Conservation (phyloP, 2,113 vertebrate genomes). For the Aspiorhynchus laticeps region DNA sequence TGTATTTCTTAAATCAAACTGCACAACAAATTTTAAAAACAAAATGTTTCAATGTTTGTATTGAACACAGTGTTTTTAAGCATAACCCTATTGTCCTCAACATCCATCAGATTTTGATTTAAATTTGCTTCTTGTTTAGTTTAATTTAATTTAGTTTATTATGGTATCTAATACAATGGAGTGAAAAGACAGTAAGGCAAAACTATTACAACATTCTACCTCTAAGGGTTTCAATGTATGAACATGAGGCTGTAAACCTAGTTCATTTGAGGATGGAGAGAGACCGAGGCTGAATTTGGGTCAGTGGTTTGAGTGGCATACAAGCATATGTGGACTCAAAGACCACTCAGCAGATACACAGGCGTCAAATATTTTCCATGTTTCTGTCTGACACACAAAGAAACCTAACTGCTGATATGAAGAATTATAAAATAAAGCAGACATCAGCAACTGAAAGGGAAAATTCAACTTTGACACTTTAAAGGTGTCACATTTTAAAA, state of each 20-base stretch:
- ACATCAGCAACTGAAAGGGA: not conserved
- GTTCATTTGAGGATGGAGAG: not conserved
- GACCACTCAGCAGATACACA: not conserved
- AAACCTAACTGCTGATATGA: not conserved
- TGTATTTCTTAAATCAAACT: too few relatives aligned
- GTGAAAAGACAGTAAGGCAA: not conserved
- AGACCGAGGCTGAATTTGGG: not conserved
- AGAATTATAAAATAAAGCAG: not conserved
- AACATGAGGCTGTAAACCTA: not conserved
- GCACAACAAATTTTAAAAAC: too few relatives aligned
- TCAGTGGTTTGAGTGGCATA: not conserved
- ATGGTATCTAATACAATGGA: not conserved
- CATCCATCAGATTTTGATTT: not conserved
- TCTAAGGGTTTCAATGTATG: not conserved
- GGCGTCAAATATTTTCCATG: not conserved
- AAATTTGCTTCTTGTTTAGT: not conserved
- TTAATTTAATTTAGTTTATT: not conserved
- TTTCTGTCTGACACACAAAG: not conserved
- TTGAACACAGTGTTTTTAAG: not conserved
- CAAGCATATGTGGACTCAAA: not conserved
- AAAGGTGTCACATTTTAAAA: not conserved
- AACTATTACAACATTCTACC: not conserved
- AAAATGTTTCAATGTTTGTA: not conserved
- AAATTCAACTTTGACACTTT: too few relatives aligned
- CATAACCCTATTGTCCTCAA: not conserved